Evolutionary conservation across 2,888 invertebrate species (phyloP).

Genomic region (Autographa gamma): DNA sequence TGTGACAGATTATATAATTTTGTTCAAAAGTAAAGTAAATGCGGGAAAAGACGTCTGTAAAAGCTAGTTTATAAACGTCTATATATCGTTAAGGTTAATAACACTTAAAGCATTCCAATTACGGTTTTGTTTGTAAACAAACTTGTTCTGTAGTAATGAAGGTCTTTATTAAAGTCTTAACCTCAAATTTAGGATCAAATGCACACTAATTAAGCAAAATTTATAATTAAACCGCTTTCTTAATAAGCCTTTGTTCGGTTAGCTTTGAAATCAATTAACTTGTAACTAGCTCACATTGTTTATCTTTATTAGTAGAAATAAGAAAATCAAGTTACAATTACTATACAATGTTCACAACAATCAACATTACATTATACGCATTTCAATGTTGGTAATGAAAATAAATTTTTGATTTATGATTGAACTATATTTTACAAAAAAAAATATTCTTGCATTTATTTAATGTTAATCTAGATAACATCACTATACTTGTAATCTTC

Average conservation of each 20-base stretch:
- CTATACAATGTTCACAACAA: too few species aligned
- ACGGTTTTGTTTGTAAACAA: background rate
- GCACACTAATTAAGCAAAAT: constrained; percentile 29
- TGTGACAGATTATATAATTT: too few species aligned
- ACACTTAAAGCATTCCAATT: background rate
- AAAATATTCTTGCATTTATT: too few species aligned
- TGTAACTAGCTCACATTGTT: constrained; percentile 19
- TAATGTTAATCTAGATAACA: too few species aligned
- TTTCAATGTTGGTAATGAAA: too few species aligned
- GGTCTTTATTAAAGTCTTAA: constrained; percentile 7
- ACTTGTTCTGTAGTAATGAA: background rate
- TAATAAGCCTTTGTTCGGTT: constrained; percentile 35
- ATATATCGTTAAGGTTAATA: background rate
- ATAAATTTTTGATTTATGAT: too few species aligned
- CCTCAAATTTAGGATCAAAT: constrained; percentile 23
- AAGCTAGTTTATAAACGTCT: too few species aligned
- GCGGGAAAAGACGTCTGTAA: too few species aligned
- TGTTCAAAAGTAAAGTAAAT: too few species aligned
- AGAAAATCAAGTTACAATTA: background rate
- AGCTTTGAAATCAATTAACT: constrained; percentile 33
- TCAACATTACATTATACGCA: too few species aligned
- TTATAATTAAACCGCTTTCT: constrained; percentile 32
- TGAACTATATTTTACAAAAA: too few species aligned
- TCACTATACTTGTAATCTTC: too few species aligned
- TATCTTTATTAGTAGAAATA: constrained; percentile 17